Evolutionary conservation across 2,113 vertebrate genomes (phyloP), one percentile per base, ranked within the genome.

Genomic region (Pardalotus punctatus): DNA sequence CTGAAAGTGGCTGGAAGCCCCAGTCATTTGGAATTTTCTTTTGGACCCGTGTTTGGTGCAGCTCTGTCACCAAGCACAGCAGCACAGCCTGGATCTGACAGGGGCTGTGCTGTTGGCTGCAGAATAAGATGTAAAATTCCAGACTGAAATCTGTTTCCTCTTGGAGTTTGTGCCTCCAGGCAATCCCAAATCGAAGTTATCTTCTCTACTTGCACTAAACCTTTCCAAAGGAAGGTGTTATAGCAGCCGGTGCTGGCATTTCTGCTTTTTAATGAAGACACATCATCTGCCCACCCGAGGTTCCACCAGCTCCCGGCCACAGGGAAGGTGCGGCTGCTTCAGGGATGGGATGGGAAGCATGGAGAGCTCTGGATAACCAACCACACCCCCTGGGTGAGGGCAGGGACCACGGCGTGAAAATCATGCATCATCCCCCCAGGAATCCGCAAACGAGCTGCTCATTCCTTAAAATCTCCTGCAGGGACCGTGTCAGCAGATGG

Each of bases 361-460:
- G 2, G 69, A 7, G 29, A 2, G 4, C 21, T 21, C 38, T 3
- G 88, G 14, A 29, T 4, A 17, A 40, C 9, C 25, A 10, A 11
- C 35, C 15, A 5, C 33, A 36, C 4, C 3, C 45, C 29, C 78
- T 9, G 48, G 2, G 0, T 1, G 22, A 9, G 4, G 14, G 24
- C 42, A 33, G 60, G 11, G 28, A 12, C 10, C 25, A 0, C 1
- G 1, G 13, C 0, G 23, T 4, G 12, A 0, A 1, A 12, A 17
- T 5, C 15, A 0, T 0, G 9, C 28, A 9, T 22, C n/a, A 0
- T 10, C 36, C 72, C 24, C 54, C 27, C 40, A 1, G 1, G 18
- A 17, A 22, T 1, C 25, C 31, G 8, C 45, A 3, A 38, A 40
- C 6, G 2, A 48, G 2, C 22, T 0, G 1, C 2, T 18, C n/a